Percentiles rank a stretch among this genome's conserved stretches.
Evolutionary conservation across 2,888 invertebrate species (phyloP).

Genomic region (Drosophila dives): DNA sequence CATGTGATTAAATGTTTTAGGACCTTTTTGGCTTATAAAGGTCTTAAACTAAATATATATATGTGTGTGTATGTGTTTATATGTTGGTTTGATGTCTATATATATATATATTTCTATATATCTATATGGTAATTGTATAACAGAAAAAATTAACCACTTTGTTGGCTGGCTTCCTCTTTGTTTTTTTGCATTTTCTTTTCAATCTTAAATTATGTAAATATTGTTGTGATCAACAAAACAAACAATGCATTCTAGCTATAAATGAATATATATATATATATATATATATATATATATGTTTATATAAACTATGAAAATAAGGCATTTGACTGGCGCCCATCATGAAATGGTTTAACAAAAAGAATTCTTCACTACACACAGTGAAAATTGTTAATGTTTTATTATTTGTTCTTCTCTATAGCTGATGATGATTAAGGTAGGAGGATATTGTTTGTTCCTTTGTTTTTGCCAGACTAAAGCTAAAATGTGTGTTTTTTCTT

Average conservation of each 20-base stretch:
- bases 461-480: conserved; percentile 56
- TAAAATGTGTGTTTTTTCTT: conserved; percentile 52
- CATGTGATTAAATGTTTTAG: conserved; percentile 65
- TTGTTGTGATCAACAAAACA: conserved; percentile 57
- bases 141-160: conserved; percentile 65
- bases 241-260: conserved; percentile 40
- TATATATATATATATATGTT: conserved; percentile 21
- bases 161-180: conserved; percentile 2
- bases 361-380: conserved; percentile 22
- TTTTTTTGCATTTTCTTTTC: conserved; percentile 34
- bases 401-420: conserved; percentile 21
- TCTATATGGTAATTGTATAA: conserved; percentile 72
- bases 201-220: conserved; percentile 53
- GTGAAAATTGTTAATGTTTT: conserved; percentile 23
- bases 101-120: conserved; percentile 54
- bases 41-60: conserved; percentile 38
- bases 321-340: conserved; percentile 30
- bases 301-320: conserved; percentile 71
- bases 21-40: conserved; percentile 54
- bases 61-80: conserved; percentile 33
- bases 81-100: conserved; percentile 20
- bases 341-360: conserved; percentile 66
- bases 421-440: conserved; percentile 42
- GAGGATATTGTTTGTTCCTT: conserved; percentile 29
- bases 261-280: conserved; percentile 25